These are phyloP conservation scores for Setophaga coronata DNA, from an alignment of 2,113 vertebrate species.

Conservation along the genomic window DNA sequence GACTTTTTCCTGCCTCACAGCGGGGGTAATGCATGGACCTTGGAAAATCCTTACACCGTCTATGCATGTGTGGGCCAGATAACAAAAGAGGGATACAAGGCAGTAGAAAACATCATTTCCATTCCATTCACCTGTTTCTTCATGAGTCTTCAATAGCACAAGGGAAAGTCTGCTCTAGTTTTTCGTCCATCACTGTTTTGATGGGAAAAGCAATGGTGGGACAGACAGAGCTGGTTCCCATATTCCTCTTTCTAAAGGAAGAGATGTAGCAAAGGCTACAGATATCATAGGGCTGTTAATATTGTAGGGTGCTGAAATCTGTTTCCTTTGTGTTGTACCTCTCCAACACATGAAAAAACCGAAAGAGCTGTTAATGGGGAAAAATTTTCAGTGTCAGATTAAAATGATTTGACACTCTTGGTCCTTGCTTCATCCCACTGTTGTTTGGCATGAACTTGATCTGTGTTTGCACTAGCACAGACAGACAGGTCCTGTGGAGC, in stretches of 20 bases:
- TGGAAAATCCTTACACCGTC: not conserved
- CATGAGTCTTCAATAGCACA: not conserved
- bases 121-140: not conserved
- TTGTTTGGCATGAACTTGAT: not conserved
- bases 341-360: not conserved
- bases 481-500: not conserved
- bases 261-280: not conserved
- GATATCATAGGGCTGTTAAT: not conserved
- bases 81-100: not conserved
- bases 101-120: not conserved
- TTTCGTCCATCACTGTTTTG: not conserved
- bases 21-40: not conserved
- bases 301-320: not conserved
- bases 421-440: not conserved
- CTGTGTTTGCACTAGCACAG: not conserved
- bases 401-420: not conserved
- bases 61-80: not conserved
- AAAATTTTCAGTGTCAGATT: not conserved
- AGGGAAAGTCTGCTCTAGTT: not conserved
- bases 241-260: not conserved
- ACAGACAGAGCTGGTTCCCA: not conserved
- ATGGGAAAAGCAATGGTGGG: not conserved
- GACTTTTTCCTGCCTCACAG: not conserved
- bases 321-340: not conserved
- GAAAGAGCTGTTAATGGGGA: not conserved